Conservation (phyloP, 1,140 invertebrate genomes). For the Steinernema khuongi region DNA sequence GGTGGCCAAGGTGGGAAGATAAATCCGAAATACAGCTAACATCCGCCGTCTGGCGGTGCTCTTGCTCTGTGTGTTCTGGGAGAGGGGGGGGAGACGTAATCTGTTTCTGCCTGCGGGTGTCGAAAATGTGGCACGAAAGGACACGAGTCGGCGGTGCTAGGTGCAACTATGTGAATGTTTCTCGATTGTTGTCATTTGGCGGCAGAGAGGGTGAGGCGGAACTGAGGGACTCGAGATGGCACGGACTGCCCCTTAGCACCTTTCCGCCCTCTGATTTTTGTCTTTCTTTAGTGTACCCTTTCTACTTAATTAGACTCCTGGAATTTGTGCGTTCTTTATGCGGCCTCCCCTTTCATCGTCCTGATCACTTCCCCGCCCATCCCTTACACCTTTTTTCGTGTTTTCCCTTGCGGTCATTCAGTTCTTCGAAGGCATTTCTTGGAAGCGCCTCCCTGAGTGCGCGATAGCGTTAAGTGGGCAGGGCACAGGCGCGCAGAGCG, state of each 20-base stretch:
- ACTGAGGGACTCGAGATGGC: neutral
- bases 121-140: constrained; percentile 15
- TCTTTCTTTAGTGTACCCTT: neutral
- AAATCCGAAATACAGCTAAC: no score
- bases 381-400: no score
- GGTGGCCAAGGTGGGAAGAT: no score
- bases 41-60: no score
- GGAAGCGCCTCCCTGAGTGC: no score
- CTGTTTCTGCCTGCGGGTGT: constrained; percentile 12
- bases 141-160: constrained; percentile 12
- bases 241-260: constrained; percentile 11
- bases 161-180: constrained; percentile 12
- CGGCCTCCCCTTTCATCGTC: no score
- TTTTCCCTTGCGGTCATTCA: no score
- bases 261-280: neutral
- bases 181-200: constrained; percentile 14
- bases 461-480: neutral
- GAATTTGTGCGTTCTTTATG: neutral
- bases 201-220: neutral
- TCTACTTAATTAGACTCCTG: neutral
- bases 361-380: no score
- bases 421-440: no score
- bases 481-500: neutral
- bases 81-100: neutral
- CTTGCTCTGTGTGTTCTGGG: constrained; percentile 5